These are phyloP conservation scores for Odontamblyopus rebecca DNA, from an alignment of 2,797 vertebrate species.

Conservation along the genomic window DNA sequence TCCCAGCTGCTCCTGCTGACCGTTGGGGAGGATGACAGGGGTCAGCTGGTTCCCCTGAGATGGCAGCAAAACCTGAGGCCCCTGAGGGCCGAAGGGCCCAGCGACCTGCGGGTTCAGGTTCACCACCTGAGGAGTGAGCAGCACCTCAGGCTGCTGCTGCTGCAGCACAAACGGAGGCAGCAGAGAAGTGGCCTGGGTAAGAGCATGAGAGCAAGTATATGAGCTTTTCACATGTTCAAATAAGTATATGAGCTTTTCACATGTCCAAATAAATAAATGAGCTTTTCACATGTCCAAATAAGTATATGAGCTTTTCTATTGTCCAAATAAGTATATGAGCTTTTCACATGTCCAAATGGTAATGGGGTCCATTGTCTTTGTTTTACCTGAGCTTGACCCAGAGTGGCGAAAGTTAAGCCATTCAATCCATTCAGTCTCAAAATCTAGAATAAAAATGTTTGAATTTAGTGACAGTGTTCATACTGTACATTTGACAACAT, in stretches of 20 bases:
- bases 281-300: background rate
- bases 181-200: constrained; percentile 53
- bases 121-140: constrained; percentile 66
- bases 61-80: constrained; percentile 63
- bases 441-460: constrained; percentile 51
- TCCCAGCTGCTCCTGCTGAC: constrained; percentile 65
- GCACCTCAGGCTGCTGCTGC: constrained; percentile 70
- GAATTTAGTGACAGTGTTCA: background rate
- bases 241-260: background rate
- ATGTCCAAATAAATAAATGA: background rate
- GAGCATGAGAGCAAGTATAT: background rate
- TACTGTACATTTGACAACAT: background rate
- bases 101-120: constrained; percentile 70
- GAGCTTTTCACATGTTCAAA: too few relatives aligned
- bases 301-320: background rate
- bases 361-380: background rate
- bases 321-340: background rate
- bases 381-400: constrained; percentile 70
- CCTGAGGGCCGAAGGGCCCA: constrained; percentile 65
- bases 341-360: background rate
- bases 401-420: constrained; percentile 64
- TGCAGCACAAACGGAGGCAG: constrained; percentile 66
- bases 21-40: constrained; percentile 57
- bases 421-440: constrained; percentile 57
- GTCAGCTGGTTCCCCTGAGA: constrained; percentile 65